Percentiles rank a stretch among this genome's conserved stretches.
These are phyloP conservation scores for Amaurobius ferox DNA, from an alignment of 2,888 invertebrate species.

Conservation along the genomic window DNA sequence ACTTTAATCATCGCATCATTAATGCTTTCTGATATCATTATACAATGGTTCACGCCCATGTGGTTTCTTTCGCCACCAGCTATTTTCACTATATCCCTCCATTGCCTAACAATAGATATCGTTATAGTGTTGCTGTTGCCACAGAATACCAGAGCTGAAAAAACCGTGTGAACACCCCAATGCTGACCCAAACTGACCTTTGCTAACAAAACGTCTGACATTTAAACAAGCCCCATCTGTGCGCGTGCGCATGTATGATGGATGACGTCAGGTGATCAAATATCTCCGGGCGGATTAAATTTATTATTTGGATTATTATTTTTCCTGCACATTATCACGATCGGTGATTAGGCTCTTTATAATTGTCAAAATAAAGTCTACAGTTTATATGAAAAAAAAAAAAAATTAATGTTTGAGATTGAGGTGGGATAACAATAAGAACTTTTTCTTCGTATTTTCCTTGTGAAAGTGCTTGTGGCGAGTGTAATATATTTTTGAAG, in stretches of 20 bases:
- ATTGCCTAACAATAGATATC: background rate
- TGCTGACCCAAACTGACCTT: background rate
- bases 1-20: background rate
- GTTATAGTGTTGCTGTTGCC: background rate
- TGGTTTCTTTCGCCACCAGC: too few species aligned
- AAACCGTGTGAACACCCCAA: background rate
- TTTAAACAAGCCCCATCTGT: conserved; percentile 24
- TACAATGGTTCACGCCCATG: background rate
- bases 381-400: conserved; percentile 1
- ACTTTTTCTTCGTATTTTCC: too few species aligned
- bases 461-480: too few species aligned
- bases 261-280: conserved; percentile 45
- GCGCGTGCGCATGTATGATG: conserved; percentile 48
- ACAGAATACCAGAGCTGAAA: background rate
- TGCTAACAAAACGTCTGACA: background rate
- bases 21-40: background rate
- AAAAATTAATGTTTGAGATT: conserved; percentile 3
- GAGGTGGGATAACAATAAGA: conserved; percentile 1
- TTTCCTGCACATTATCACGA: conserved; percentile 28
- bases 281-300: conserved; percentile 26
- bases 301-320: background rate
- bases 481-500: background rate
- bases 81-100: background rate
- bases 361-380: conserved; percentile 38
- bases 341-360: conserved; percentile 17